These are phyloP conservation scores for Gryllus bimaculatus DNA, from an alignment of 1,140 invertebrate species.

Conservation along the genomic window DNA sequence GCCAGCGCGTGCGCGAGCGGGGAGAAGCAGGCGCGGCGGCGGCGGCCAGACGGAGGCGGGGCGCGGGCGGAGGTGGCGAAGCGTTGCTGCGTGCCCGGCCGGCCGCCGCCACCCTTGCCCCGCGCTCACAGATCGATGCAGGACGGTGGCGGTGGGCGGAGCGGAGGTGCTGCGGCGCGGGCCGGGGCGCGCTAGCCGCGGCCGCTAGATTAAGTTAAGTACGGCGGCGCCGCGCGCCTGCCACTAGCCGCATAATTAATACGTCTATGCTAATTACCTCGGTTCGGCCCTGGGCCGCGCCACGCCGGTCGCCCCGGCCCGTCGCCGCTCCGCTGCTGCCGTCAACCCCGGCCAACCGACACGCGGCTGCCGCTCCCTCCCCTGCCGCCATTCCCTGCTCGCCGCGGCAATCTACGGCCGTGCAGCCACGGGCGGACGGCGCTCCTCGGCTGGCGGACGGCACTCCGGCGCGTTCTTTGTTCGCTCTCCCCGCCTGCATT, in stretches of 20 bases:
- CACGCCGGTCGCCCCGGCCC: not conserved
- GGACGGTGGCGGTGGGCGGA: not conserved
- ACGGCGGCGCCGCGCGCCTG: not conserved
- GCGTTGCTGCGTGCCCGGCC: no score
- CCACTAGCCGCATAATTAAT: not conserved
- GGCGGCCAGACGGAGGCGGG: not conserved
- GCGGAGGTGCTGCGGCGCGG: not conserved
- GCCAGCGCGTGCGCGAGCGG: no score
- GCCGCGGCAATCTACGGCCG: no score
- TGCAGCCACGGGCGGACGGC: no score
- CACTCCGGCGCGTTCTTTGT: no score
- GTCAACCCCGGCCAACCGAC: not conserved
- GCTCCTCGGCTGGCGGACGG: no score
- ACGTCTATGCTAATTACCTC: not conserved
- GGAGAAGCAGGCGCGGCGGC: not conserved
- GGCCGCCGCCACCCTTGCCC: no score
- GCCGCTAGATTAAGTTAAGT: constrained; percentile 5
- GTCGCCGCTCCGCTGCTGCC: not conserved
- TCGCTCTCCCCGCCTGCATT: no score
- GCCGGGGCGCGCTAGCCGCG: not conserved
- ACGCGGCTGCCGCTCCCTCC: no score
- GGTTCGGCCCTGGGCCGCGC: not conserved
- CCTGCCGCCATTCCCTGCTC: no score
- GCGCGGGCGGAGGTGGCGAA: not conserved
- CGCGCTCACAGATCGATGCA: not conserved